A percentile compares a stretch with the other conserved stretches of the same genome.
Evolutionary conservation across 2,113 vertebrate species (phyloP).

Genomic region (Hypocryptadius cinnamomeus): DNA sequence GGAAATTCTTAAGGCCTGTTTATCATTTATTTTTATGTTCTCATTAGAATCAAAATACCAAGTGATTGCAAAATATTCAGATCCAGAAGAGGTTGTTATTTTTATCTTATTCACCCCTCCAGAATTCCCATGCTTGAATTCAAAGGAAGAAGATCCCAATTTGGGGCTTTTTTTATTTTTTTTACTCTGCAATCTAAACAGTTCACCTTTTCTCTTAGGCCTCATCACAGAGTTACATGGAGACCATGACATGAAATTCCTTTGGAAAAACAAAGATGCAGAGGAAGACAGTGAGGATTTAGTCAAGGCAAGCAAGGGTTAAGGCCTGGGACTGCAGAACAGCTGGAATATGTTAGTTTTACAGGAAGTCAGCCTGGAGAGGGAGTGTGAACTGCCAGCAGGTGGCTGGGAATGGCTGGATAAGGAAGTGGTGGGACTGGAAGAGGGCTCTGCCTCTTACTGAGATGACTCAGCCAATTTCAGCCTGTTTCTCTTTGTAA

Average conservation of each 20-base stretch:
- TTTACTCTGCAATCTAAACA: background rate
- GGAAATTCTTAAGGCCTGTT: background rate
- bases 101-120: background rate
- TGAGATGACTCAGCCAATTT: background rate
- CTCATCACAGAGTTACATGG: background rate
- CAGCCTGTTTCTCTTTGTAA: background rate
- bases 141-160: background rate
- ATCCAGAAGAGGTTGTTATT: background rate
- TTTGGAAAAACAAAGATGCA: background rate
- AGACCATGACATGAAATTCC: fast-evolving
- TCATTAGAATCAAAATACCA: constrained; percentile 23
- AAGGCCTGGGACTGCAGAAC: background rate
- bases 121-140: background rate
- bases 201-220: background rate
- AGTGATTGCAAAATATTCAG: background rate
- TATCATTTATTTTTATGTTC: background rate
- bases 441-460: background rate
- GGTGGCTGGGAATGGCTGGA: constrained; percentile 41
- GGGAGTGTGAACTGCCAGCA: constrained; percentile 41
- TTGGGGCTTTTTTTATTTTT: background rate
- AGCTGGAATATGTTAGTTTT: constrained; percentile 40
- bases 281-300: background rate
- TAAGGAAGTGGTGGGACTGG: background rate
- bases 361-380: background rate
- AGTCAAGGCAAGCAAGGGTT: constrained; percentile 4